A percentile compares a stretch with the other conserved stretches of the same genome.
Conservation (phyloP, 1,140 invertebrate genomes). For the Micrasema longulum region DNA sequence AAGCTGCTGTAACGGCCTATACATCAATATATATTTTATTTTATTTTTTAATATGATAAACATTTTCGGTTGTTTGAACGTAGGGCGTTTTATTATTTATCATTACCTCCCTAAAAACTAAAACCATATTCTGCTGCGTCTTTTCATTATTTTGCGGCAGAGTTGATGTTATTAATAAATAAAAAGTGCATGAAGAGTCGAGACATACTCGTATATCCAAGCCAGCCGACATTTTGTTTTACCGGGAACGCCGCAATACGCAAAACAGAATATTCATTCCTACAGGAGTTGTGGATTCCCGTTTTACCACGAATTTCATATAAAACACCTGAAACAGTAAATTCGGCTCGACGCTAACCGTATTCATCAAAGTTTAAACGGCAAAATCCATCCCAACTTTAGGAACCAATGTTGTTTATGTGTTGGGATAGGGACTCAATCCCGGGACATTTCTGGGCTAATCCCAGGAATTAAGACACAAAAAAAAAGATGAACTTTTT, state of each 20-base stretch:
- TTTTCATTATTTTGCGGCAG: constrained; percentile 27
- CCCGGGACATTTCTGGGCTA: background rate
- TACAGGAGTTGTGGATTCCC: constrained; percentile 8
- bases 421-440: background rate
- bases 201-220: background rate
- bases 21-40: too few relatives aligned
- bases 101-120: constrained; percentile 1
- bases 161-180: constrained; percentile 36
- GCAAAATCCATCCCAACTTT: constrained; percentile 11
- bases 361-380: constrained; percentile 34
- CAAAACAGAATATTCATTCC: constrained; percentile 38
- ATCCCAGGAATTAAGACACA: constrained; percentile 5
- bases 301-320: constrained; percentile 32
- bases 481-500: too few relatives aligned
- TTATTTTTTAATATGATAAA: too few relatives aligned
- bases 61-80: constrained; percentile 25
- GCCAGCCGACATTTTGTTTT: constrained; percentile 3
- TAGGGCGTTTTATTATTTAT: constrained; percentile 18
- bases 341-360: constrained; percentile 20
- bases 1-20: too few relatives aligned
- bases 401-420: constrained; percentile 7
- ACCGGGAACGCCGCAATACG: constrained; percentile 38
- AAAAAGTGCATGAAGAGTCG: background rate
- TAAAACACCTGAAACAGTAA: constrained; percentile 35
- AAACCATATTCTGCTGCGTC: constrained; percentile 22